Evolutionary conservation across 2,888 invertebrate species (phyloP).

Genomic region (Melanophora roralis): DNA sequence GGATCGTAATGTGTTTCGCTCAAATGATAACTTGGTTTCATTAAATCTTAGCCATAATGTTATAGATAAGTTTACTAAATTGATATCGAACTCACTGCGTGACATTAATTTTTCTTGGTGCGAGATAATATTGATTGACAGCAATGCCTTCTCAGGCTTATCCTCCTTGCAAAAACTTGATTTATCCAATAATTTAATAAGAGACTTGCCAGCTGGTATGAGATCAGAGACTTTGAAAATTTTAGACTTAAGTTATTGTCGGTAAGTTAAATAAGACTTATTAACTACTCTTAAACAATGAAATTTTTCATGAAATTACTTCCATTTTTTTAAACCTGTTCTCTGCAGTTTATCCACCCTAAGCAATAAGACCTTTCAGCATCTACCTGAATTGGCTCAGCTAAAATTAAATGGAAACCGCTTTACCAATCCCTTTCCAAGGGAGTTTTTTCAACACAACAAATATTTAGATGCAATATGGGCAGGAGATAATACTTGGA

Average conservation of each 20-base stretch:
- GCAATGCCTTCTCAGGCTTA: conserved; percentile 79
- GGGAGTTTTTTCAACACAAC: conserved; percentile 81
- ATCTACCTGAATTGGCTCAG: conserved; percentile 80
- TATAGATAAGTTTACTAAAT: conserved; percentile 79
- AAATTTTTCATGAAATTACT: no score
- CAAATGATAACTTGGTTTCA: conserved; percentile 80
- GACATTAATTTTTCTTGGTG: conserved; percentile 82
- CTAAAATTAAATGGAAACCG: conserved; percentile 85
- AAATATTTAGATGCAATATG: conserved; percentile 80
- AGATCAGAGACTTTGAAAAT: conserved; percentile 80
- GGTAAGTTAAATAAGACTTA: conserved; percentile 66
- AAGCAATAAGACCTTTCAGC: conserved; percentile 81
- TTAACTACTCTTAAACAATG: no score
- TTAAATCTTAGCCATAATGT: conserved; percentile 84
- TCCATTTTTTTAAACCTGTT: no score
- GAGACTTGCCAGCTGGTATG: conserved; percentile 81
- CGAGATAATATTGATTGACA: conserved; percentile 81
- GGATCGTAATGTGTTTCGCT: conserved; percentile 80
- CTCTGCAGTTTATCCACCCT: conserved; percentile 81
- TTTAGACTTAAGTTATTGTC: conserved; percentile 78
- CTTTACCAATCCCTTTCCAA: conserved; percentile 81
- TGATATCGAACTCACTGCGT: conserved; percentile 80
- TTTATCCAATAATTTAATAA: conserved; percentile 83
- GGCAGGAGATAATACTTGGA: conserved; percentile 86
- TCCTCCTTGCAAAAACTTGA: conserved; percentile 81